A percentile compares a stretch with the other conserved stretches of the same genome.
phyloP scores from a whole-genome alignment of 2,113 vertebrate genomes.

The Spea bombifrons region DNA sequence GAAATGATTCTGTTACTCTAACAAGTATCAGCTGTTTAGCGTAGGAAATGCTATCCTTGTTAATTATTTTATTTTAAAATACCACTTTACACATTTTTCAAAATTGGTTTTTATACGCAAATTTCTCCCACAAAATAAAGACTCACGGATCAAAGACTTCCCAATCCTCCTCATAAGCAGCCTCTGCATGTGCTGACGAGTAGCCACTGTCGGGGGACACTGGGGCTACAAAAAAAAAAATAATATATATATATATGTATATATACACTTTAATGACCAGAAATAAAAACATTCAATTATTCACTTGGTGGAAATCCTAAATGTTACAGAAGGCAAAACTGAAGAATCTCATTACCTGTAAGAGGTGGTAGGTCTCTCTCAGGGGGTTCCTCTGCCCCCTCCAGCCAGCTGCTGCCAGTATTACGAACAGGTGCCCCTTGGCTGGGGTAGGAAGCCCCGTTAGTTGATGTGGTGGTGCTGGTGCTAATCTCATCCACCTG shows the following conservation, averaged over 20 bases:
- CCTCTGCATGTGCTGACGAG: conserved; percentile 85
- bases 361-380: conserved; percentile 87
- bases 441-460: conserved; percentile 67
- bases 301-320: too few relatives aligned
- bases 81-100: too few relatives aligned
- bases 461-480: conserved; percentile 77
- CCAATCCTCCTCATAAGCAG: conserved; percentile 97
- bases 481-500: conserved; percentile 86
- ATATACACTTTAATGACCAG: too few relatives aligned
- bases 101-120: too few relatives aligned
- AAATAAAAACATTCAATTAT: too few relatives aligned
- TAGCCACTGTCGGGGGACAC: conserved; percentile 86
- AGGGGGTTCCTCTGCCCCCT: conserved; percentile 71
- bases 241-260: too few relatives aligned
- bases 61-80: too few relatives aligned
- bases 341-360: conserved; percentile 70
- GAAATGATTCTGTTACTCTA: too few relatives aligned
- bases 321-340: neutral
- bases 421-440: conserved; percentile 67
- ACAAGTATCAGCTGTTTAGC: too few relatives aligned
- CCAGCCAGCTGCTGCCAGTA: conserved; percentile 69
- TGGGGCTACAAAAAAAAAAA: conserved; percentile 75
- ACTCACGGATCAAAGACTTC: conserved; percentile 99
- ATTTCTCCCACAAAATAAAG: neutral
- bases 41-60: too few relatives aligned